Evolutionary conservation across 2,888 invertebrate genomes (phyloP), one percentile per base, ranked within the genome.

Genomic region (Urechis unicinctus): DNA sequence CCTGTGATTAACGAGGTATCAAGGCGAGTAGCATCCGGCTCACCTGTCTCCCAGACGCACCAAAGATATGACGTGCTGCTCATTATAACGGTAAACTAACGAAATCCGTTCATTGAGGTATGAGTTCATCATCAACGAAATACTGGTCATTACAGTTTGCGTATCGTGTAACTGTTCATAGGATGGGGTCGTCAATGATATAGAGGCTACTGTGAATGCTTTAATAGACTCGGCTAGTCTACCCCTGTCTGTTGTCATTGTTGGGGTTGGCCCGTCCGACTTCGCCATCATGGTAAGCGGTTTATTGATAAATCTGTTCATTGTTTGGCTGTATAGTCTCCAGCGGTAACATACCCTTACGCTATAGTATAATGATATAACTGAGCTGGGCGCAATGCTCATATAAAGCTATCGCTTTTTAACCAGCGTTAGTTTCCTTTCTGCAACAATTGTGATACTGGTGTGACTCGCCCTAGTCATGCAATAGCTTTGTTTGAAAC

Each of bases 181-280:
- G 69, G 69, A 71, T 59, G 71, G 69, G 1, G 65, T 71, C 1
- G 62, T 69, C 24, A 71, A 71, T 50, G 71, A 71, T 57, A 51
- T 68, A 6, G 68, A 71, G 52, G 61, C 59, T 4, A 64, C 66
- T 1, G 54, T 69, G 13, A 59, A 64, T 43, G 52, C 63, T 5
- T 50, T 71, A 3, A 61, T 66, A 13, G 63, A 62, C 17, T 58
- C 67, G 25, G 66, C 66, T 57, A 56, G 61, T 51, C 59, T 67
- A 31, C 69, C 69, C n/a, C 54, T 70, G 25, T 66, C 69, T 0
- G 63, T 71, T 21, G 56, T 69, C 6, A 62, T 70, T 46, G 60
- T 67, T 2, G 69, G 71, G 2, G 63, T 70, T 4, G 69, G 69
- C 21, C 71, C 69, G 3, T 66, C 68, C 1, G 68, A 69, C 54